Conservation (phyloP, 2,888 invertebrate species). For the Orthosia gothica region DNA sequence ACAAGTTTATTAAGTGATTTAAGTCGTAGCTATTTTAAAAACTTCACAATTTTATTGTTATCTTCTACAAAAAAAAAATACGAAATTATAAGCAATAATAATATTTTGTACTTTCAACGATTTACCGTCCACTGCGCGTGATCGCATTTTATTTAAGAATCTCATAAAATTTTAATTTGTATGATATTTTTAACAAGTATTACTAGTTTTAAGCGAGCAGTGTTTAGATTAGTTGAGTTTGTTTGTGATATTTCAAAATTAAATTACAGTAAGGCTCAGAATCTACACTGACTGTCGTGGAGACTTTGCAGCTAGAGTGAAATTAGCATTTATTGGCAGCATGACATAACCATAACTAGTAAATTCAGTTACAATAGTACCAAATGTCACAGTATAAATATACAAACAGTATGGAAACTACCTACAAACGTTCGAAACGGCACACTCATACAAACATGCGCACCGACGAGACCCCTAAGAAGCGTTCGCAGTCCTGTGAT, state of each 20-base stretch:
- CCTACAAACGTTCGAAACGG: too few species aligned
- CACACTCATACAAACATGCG: too few species aligned
- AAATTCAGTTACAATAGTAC: constrained; percentile 5
- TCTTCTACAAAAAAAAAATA: constrained; percentile 12
- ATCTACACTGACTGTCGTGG: constrained; percentile 48
- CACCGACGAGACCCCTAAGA: too few species aligned
- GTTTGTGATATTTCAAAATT: constrained; percentile 44
- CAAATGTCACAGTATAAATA: too few species aligned
- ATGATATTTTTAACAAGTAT: constrained; percentile 67
- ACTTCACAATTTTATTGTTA: background rate
- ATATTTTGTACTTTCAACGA: constrained; percentile 22
- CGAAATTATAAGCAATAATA: constrained; percentile 31
- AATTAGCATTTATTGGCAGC: constrained; percentile 19
- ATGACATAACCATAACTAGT: background rate
- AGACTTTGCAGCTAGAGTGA: constrained; percentile 39
- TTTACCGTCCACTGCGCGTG: constrained; percentile 61
- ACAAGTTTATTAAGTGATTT: background rate
- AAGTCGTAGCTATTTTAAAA: constrained; percentile 20
- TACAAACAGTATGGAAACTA: too few species aligned
- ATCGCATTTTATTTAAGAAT: constrained; percentile 64
- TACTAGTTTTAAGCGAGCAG: constrained; percentile 70
- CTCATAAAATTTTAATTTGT: constrained; percentile 62
- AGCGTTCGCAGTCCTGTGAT: too few species aligned
- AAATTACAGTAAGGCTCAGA: constrained; percentile 30
- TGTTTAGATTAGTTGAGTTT: constrained; percentile 56